Conservation (phyloP, 2,888 invertebrate genomes). For the Aproaerema taeniolella region DNA sequence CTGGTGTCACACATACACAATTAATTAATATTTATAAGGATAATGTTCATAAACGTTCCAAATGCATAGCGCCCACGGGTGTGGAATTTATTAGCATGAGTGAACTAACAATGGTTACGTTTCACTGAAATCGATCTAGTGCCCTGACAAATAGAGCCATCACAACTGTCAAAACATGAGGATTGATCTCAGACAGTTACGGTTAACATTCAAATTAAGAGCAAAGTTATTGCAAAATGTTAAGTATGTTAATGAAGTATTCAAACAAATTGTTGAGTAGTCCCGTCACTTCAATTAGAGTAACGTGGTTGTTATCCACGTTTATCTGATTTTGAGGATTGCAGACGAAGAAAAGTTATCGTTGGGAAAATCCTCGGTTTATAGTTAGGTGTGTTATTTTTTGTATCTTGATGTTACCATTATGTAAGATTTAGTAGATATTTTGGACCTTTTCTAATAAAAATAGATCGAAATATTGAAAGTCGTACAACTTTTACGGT, state of each 20-base stretch:
- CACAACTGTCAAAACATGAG: conserved; percentile 27
- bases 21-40: conserved; percentile 52
- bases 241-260: conserved; percentile 18
- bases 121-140: conserved; percentile 35
- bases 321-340: too few species aligned
- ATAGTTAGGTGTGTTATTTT: too few species aligned
- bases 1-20: conserved; percentile 29
- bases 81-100: conserved; percentile 47
- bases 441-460: too few species aligned
- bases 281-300: conserved; percentile 7
- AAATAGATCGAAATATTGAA: too few species aligned
- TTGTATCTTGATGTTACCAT: too few species aligned
- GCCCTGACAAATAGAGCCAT: conserved; percentile 44
- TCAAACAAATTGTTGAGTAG: conserved; percentile 4
- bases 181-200: conserved; percentile 23
- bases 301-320: too few species aligned
- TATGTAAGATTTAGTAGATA: too few species aligned
- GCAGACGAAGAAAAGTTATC: too few species aligned
- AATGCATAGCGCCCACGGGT: conserved; percentile 44
- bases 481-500: too few species aligned
- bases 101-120: conserved; percentile 41
- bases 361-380: too few species aligned
- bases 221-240: conserved; percentile 23
- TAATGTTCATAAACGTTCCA: conserved; percentile 45
- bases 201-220: conserved; percentile 12